Percentiles rank a stretch among this genome's conserved stretches.
phyloP scores from a whole-genome alignment of 1,140 invertebrate genomes.

The Pomacea maculata region DNA sequence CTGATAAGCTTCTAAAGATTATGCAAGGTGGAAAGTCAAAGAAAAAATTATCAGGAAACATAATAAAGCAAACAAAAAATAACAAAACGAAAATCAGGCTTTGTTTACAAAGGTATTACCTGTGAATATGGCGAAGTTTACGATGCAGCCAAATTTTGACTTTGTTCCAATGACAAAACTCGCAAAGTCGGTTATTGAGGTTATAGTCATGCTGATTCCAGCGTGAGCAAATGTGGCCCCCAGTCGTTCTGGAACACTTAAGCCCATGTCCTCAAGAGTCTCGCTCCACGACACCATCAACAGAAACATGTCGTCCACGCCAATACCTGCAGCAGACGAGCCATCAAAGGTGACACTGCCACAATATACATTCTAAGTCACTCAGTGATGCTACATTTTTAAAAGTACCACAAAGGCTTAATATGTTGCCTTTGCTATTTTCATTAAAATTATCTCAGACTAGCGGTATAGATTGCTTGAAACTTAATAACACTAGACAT shows the following conservation, averaged over 20 bases:
- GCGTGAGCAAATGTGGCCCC: constrained; percentile 87
- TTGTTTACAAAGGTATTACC: constrained; percentile 67
- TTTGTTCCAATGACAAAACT: constrained; percentile 94
- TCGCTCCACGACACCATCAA: constrained; percentile 88
- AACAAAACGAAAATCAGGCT: too few species aligned
- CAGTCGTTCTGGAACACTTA: constrained; percentile 83
- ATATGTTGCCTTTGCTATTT: too few species aligned
- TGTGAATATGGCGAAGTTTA: constrained; percentile 97
- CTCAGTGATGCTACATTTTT: too few species aligned
- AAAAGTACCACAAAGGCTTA: too few species aligned
- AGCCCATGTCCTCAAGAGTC: constrained; percentile 78
- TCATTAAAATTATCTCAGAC: too few species aligned
- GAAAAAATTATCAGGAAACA: too few species aligned
- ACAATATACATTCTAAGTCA: too few species aligned
- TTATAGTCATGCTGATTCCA: constrained; percentile 97
- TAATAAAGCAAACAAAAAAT: too few species aligned
- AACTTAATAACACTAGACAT: not conserved
- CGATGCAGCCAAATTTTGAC: constrained; percentile 91
- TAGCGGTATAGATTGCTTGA: not conserved
- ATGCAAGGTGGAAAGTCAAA: too few species aligned
- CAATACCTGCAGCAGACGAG: constrained; percentile 76
- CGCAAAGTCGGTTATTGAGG: constrained; percentile 93
- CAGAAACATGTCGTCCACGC: constrained; percentile 94
- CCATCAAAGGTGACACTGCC: not conserved
- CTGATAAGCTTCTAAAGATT: too few species aligned